Percentiles rank a stretch among this genome's conserved stretches.
Conservation (phyloP, 2,113 vertebrate genomes). For the Bostrychus sinensis region DNA sequence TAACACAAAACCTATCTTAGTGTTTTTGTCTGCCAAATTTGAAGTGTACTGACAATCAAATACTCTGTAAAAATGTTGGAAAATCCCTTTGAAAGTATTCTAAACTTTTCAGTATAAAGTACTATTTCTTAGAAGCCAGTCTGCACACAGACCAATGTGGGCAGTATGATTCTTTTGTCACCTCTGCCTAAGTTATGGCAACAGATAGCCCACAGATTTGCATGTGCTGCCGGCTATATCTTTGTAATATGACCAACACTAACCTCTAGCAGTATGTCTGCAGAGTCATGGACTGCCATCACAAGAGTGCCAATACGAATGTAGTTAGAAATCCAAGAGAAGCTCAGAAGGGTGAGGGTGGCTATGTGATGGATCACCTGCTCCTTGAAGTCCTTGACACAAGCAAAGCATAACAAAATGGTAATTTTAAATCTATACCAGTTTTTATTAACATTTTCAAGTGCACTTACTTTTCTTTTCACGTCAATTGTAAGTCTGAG, state of each 20-base stretch:
- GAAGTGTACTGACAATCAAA: not conserved
- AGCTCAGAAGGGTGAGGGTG: constrained; percentile 87
- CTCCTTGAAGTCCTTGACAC: constrained; percentile 87
- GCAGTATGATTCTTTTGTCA: not conserved
- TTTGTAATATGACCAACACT: constrained; percentile 5
- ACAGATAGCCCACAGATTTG: not conserved
- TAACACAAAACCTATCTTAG: not conserved
- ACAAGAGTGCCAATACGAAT: constrained; percentile 89
- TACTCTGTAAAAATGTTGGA: not conserved
- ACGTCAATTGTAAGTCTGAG: constrained; percentile 87
- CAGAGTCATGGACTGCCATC: constrained; percentile 86
- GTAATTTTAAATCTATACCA: no score
- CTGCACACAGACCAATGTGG: not conserved
- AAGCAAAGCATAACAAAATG: constrained; percentile 2
- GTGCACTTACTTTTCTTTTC: constrained; percentile 86
- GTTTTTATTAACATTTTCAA: no score
- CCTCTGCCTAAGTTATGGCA: not conserved
- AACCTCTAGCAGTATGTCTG: constrained; percentile 93
- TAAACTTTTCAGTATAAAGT: no score
- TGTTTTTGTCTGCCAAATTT: not conserved
- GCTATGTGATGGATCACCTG: constrained; percentile 91
- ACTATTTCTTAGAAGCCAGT: no score
- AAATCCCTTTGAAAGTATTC: not conserved
- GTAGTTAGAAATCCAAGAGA: constrained; percentile 93
- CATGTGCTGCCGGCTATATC: not conserved